Percentiles rank a stretch among this genome's conserved stretches.
Evolutionary conservation across 2,113 vertebrate genomes (phyloP).

Genomic region (Zosterops pallidus): DNA sequence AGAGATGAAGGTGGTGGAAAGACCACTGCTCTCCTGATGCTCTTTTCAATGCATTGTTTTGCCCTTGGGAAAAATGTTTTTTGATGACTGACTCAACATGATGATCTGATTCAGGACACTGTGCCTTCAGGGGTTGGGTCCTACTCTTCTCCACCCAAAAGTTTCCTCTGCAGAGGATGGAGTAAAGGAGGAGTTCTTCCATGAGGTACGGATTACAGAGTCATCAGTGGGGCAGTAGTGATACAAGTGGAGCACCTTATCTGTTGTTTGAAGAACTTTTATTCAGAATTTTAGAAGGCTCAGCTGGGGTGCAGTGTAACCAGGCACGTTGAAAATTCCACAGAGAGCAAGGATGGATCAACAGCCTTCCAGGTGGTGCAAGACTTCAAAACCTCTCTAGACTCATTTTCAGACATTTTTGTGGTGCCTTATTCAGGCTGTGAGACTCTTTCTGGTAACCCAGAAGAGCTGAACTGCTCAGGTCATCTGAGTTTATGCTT

Average conservation of each 20-base stretch:
- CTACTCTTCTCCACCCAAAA: not conserved
- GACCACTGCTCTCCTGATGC: not conserved
- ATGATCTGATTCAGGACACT: not conserved
- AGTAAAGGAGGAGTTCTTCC: not conserved
- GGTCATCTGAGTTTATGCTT: not conserved
- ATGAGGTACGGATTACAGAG: not conserved
- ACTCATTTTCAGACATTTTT: not conserved
- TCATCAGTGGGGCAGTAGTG: fast-evolving
- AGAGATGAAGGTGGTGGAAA: not conserved
- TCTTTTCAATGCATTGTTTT: not conserved
- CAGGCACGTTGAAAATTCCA: not conserved
- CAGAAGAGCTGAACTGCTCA: not conserved
- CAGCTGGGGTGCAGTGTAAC: not conserved
- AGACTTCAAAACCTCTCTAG: not conserved
- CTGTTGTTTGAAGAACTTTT: not conserved
- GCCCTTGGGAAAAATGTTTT: not conserved
- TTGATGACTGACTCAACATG: not conserved
- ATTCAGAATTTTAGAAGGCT: not conserved
- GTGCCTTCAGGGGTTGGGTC: not conserved
- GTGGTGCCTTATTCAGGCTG: not conserved
- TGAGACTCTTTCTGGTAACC: not conserved
- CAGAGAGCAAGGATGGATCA: not conserved
- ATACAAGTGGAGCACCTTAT: not conserved
- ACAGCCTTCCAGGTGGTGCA: not conserved
- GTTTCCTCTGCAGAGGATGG: not conserved